phyloP scores from a whole-genome alignment of 2,113 vertebrate genomes.

The Prunella fulvescens region DNA sequence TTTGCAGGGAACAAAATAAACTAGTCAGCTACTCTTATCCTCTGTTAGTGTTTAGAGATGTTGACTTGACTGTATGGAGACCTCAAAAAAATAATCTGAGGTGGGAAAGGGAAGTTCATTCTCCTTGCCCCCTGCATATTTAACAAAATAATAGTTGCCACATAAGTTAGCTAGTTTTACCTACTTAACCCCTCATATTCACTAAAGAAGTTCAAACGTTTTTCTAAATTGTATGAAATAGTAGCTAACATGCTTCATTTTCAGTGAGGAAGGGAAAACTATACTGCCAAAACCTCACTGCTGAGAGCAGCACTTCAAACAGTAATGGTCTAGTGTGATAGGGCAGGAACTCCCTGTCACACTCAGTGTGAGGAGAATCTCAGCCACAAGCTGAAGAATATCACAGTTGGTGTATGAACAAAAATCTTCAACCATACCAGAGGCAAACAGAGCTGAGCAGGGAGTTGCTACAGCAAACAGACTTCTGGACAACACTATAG shows the following conservation, averaged over 20 bases:
- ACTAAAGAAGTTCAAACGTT: neutral
- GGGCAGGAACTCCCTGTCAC: neutral
- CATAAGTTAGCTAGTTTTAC: neutral
- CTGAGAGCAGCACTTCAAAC: neutral
- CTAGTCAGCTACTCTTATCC: neutral
- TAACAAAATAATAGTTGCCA: neutral
- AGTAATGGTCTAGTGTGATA: neutral
- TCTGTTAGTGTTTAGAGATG: neutral
- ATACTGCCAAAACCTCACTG: neutral
- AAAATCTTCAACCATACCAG: neutral
- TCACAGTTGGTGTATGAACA: neutral
- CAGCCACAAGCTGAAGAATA: neutral
- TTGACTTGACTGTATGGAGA: neutral
- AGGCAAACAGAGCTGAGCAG: neutral
- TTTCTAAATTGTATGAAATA: neutral
- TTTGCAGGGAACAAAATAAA: neutral
- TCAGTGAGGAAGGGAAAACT: neutral
- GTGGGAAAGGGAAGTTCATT: neutral
- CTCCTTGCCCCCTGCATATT: neutral
- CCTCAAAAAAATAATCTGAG: neutral
- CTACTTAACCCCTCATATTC: neutral
- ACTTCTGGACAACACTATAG: neutral
- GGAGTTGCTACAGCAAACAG: neutral
- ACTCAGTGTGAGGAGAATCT: too few relatives aligned
- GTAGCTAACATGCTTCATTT: neutral